Evolutionary conservation across 2,888 invertebrate species (phyloP).

Genomic region (Folsomia candida): DNA sequence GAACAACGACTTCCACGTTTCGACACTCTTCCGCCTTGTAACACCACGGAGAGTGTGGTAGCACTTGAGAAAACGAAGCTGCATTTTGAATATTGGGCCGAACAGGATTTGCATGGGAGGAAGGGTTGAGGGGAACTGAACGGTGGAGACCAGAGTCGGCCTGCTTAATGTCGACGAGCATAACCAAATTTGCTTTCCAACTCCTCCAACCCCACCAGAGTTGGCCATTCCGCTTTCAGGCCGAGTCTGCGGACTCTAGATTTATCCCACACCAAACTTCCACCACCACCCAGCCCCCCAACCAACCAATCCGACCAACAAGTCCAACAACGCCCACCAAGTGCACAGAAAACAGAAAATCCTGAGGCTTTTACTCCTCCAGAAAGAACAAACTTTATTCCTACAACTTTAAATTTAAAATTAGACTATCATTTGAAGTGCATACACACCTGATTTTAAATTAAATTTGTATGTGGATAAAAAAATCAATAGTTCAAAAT

Average conservation of each 20-base stretch:
- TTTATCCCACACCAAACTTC: not conserved
- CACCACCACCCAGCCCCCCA: not conserved
- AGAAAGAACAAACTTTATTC: too few relatives aligned
- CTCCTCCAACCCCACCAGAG: not conserved
- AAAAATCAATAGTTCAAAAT: too few relatives aligned
- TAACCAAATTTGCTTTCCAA: too few relatives aligned
- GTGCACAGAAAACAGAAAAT: too few relatives aligned
- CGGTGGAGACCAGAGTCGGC: not conserved
- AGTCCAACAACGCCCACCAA: too few relatives aligned
- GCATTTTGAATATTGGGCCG: not conserved
- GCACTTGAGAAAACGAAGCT: not conserved
- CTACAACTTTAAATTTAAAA: too few relatives aligned
- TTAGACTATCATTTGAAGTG: too few relatives aligned
- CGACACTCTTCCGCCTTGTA: not conserved
- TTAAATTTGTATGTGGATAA: too few relatives aligned
- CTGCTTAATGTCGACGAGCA: not conserved
- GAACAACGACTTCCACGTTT: not conserved
- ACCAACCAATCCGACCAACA: too few relatives aligned
- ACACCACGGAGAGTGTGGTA: too few relatives aligned
- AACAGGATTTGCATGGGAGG: not conserved
- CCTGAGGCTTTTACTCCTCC: too few relatives aligned
- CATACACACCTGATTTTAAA: too few relatives aligned
- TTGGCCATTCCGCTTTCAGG: not conserved
- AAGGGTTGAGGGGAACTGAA: not conserved
- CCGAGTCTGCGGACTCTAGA: not conserved